phyloP scores from a whole-genome alignment of 23 tunicate genomes.

The Styela plicata region DNA sequence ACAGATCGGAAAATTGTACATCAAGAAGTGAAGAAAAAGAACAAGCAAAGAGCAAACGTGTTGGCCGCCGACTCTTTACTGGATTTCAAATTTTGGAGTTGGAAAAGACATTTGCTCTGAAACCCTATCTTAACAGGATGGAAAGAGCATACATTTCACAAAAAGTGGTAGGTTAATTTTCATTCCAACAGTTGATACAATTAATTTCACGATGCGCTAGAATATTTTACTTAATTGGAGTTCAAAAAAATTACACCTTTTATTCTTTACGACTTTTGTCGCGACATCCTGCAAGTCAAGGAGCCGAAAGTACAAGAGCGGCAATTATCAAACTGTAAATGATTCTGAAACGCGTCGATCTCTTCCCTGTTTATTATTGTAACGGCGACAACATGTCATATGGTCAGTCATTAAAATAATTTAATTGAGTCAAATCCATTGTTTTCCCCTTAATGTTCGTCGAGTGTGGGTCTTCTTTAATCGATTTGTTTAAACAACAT shows the following conservation, averaged over 20 bases:
- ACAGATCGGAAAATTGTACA: background rate
- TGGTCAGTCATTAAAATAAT: background rate
- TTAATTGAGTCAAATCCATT: no score
- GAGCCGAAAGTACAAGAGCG: background rate
- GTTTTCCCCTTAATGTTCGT: background rate
- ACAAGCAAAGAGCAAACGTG: slow-evolving; percentile 21
- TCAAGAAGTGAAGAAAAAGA: background rate
- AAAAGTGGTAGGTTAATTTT: slow-evolving; percentile 54
- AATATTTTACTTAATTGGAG: background rate
- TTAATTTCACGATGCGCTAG: no score
- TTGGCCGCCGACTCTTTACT: slow-evolving; percentile 66
- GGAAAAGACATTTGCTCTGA: slow-evolving; percentile 60
- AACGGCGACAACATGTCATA: background rate
- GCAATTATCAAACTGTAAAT: background rate
- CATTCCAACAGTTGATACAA: no score
- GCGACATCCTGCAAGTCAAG: background rate
- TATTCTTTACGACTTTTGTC: background rate
- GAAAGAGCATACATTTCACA: slow-evolving; percentile 64
- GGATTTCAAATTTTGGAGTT: slow-evolving; percentile 76
- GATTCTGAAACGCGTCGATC: background rate
- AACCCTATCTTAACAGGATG: slow-evolving; percentile 57
- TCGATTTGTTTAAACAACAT: slow-evolving; percentile 8
- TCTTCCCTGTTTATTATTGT: background rate
- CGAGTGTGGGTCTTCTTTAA: background rate
- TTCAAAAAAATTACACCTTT: background rate